These are phyloP conservation scores for Pampus argenteus DNA, from an alignment of 2,797 vertebrate species.

Conservation along the genomic window DNA sequence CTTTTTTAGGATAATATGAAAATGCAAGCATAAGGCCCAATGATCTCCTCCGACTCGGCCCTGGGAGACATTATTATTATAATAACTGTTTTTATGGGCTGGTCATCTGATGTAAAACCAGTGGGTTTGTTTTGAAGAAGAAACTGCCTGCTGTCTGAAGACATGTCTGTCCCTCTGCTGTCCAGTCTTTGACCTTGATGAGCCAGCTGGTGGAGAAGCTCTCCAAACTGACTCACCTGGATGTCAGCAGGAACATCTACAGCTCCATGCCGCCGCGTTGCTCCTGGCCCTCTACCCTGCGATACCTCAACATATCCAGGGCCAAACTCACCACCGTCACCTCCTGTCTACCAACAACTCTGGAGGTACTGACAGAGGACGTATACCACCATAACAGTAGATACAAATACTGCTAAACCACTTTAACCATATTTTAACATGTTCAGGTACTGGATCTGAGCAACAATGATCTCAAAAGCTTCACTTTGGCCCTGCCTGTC, in stretches of 20 bases:
- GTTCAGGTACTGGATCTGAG: slow-evolving; percentile 71
- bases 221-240: slow-evolving; percentile 71
- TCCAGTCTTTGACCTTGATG: slow-evolving; percentile 61
- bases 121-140: neutral
- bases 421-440: neutral
- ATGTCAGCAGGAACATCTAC: slow-evolving; percentile 66
- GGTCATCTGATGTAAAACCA: neutral
- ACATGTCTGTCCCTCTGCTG: neutral
- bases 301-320: slow-evolving; percentile 71
- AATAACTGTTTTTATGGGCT: neutral
- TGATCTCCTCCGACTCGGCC: too few relatives aligned
- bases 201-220: slow-evolving; percentile 47
- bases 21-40: too few relatives aligned
- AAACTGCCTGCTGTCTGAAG: neutral
- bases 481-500: slow-evolving; percentile 45
- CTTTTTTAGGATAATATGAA: too few relatives aligned
- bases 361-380: slow-evolving; percentile 56
- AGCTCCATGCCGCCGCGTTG: slow-evolving; percentile 65
- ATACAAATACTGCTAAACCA: too few relatives aligned
- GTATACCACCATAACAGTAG: neutral
- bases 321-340: slow-evolving; percentile 53
- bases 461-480: slow-evolving; percentile 56
- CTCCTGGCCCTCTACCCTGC: slow-evolving; percentile 67
- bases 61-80: too few relatives aligned
- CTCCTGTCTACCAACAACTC: slow-evolving; percentile 54